Percentiles rank a stretch among this genome's conserved stretches.
Conservation (phyloP, 2,797 vertebrate genomes). For the Ptychobarbus kaznakovi region DNA sequence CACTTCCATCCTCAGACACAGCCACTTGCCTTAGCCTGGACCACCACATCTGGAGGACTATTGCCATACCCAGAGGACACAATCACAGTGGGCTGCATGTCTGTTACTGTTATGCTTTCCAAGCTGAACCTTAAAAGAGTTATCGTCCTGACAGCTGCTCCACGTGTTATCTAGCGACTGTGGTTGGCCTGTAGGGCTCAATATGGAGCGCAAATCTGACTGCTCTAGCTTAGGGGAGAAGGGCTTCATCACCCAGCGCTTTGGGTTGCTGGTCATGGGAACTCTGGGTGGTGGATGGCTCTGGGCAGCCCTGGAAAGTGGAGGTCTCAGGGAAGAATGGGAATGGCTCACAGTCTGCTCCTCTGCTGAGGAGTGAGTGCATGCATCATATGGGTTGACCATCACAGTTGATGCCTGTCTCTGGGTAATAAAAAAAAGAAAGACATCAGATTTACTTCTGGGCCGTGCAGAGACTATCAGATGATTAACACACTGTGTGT, state of each 20-base stretch:
- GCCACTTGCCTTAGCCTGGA: conserved; percentile 62
- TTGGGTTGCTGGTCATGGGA: conserved; percentile 73
- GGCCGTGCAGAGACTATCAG: neutral
- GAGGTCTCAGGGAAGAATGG: conserved; percentile 12
- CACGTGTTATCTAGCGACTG: conserved; percentile 34
- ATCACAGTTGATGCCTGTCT: conserved; percentile 49
- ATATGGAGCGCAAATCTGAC: conserved; percentile 71
- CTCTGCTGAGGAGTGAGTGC: conserved; percentile 30
- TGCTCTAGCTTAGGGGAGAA: conserved; percentile 73
- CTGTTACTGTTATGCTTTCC: conserved; percentile 56
- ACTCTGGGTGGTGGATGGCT: conserved; percentile 6
- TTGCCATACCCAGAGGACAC: conserved; percentile 52
- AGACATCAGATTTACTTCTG: conserved; percentile 13
- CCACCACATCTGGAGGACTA: conserved; percentile 48
- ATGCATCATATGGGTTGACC: conserved; percentile 47
- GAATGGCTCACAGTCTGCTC: conserved; percentile 41
- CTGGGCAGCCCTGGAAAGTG: conserved; percentile 16
- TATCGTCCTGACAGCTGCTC: conserved; percentile 10
- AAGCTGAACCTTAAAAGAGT: conserved; percentile 25
- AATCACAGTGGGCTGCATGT: conserved; percentile 45
- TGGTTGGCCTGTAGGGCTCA: conserved; percentile 20
- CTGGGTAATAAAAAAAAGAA: conserved; percentile 59
- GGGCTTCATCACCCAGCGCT: conserved; percentile 75
- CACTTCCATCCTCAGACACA: conserved; percentile 58
- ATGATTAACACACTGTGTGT: neutral